Evolutionary conservation across 2,113 vertebrate genomes (phyloP).

Genomic region (Tyrannus savana): DNA sequence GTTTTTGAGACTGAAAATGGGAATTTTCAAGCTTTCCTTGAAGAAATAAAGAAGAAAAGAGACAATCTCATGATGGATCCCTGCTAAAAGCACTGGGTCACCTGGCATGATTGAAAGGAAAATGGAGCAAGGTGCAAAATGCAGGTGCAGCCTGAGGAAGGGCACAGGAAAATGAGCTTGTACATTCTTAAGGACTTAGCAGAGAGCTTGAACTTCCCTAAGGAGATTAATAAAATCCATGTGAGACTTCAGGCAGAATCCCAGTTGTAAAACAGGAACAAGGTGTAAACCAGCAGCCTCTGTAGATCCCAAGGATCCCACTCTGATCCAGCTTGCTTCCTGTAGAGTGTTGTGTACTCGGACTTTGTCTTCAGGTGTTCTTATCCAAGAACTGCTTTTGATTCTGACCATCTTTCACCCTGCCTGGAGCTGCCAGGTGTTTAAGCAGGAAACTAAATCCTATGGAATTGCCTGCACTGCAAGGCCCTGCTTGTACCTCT

Average conservation of each 20-base stretch:
- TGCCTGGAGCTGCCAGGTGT: neutral
- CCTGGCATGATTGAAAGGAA: neutral
- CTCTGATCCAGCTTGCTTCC: neutral
- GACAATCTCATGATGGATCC: neutral
- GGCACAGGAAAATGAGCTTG: neutral
- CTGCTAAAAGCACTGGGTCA: neutral
- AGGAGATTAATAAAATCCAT: neutral
- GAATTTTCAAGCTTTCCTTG: neutral
- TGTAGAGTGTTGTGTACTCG: accelerated
- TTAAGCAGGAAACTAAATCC: neutral
- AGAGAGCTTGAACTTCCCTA: neutral
- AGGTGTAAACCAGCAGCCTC: neutral
- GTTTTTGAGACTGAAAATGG: neutral
- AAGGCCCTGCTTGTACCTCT: neutral
- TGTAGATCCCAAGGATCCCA: neutral
- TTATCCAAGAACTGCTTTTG: neutral
- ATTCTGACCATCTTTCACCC: neutral
- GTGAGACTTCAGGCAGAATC: neutral
- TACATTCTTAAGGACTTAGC: neutral
- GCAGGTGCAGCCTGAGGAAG: neutral
- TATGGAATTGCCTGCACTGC: neutral
- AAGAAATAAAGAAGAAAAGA: neutral
- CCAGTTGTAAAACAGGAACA: neutral
- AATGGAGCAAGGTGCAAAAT: neutral
- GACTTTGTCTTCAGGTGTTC: neutral